These are phyloP conservation scores for Apodemia duryi DNA, from an alignment of 2,888 invertebrate genomes.

Conservation along the genomic window DNA sequence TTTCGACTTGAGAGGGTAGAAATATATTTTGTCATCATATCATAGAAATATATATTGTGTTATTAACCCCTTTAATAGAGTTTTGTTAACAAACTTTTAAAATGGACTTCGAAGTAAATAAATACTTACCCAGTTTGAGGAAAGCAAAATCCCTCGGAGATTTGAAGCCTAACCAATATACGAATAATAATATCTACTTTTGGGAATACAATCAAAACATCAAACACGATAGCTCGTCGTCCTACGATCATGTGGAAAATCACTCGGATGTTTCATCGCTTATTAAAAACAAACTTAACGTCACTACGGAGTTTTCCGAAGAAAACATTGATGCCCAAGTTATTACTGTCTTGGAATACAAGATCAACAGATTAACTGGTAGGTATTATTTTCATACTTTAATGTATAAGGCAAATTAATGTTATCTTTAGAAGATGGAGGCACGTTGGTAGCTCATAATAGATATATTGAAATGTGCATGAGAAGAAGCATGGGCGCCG, in stretches of 20 bases:
- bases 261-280: constrained; percentile 34
- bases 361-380: constrained; percentile 55
- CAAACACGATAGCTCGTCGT: constrained; percentile 20
- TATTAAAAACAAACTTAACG: constrained; percentile 35
- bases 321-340: constrained; percentile 11
- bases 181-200: constrained; percentile 19
- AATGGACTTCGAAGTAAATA: background rate
- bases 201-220: constrained; percentile 23
- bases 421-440: too few relatives aligned
- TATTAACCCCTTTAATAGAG: background rate
- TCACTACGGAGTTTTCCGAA: constrained; percentile 31
- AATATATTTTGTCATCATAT: background rate
- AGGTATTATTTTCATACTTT: constrained; percentile 26
- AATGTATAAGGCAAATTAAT: too few relatives aligned
- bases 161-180: background rate
- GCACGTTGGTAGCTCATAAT: too few relatives aligned
- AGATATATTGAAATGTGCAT: too few relatives aligned
- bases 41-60: too few relatives aligned
- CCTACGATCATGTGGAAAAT: constrained; percentile 17
- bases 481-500: too few relatives aligned
- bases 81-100: background rate
- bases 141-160: background rate
- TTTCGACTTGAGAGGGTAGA: background rate
- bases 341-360: constrained; percentile 45
- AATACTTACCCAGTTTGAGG: background rate